Conservation (phyloP, 2,113 vertebrate genomes). For the Pollachius pollachius region DNA sequence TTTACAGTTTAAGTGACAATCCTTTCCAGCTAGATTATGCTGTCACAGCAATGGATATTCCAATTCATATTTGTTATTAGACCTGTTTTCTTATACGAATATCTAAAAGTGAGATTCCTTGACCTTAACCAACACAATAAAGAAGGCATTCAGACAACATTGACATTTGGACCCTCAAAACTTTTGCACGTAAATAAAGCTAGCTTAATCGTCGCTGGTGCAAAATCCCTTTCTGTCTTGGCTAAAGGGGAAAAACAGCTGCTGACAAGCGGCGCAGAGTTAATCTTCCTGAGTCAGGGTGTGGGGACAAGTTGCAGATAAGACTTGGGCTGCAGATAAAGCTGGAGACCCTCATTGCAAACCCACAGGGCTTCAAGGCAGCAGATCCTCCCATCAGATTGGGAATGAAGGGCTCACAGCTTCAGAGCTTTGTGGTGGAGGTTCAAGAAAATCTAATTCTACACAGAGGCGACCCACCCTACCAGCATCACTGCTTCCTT, state of each 20-base stretch:
- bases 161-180: neutral
- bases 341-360: constrained; percentile 54
- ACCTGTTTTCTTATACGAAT: too few species aligned
- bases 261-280: constrained; percentile 49
- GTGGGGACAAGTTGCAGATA: constrained; percentile 63
- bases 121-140: constrained; percentile 7
- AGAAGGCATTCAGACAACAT: constrained; percentile 25
- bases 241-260: constrained; percentile 40
- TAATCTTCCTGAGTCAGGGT: constrained; percentile 67
- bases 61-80: too few species aligned
- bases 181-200: constrained; percentile 19
- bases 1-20: too few species aligned
- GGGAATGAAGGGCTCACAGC: constrained; percentile 45
- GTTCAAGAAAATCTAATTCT: constrained; percentile 60
- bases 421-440: constrained; percentile 34
- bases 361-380: constrained; percentile 29
- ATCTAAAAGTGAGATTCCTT: too few species aligned
- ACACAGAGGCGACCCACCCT: neutral
- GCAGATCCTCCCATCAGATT: constrained; percentile 54
- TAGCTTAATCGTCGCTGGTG: constrained; percentile 41
- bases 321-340: constrained; percentile 59
- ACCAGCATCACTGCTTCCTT: neutral
- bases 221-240: constrained; percentile 44
- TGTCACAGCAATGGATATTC: too few species aligned
- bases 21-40: too few species aligned